phyloP scores from a whole-genome alignment of 2,113 vertebrate species.

The Mirza zaza region DNA sequence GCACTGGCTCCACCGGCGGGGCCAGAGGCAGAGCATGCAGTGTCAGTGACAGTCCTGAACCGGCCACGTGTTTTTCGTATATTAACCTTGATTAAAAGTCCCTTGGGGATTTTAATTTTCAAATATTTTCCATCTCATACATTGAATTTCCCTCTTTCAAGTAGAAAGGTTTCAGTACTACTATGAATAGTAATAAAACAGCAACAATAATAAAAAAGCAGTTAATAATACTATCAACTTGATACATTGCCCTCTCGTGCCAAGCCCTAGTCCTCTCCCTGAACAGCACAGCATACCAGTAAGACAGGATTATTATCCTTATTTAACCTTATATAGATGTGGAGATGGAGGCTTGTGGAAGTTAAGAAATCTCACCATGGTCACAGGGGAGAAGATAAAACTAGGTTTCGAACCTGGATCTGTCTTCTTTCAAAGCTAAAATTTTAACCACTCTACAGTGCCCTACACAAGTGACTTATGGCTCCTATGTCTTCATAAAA shows the following conservation, averaged over 20 bases:
- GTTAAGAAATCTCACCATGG: not conserved
- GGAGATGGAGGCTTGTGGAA: not conserved
- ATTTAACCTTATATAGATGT: not conserved
- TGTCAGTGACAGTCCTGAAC: not conserved
- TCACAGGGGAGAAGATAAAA: not conserved
- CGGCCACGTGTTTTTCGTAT: not conserved
- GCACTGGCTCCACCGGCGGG: not conserved
- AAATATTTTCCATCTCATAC: not conserved
- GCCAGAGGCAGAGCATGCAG: not conserved
- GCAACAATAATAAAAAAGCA: not conserved
- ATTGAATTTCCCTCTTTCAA: not conserved
- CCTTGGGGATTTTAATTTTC: not conserved
- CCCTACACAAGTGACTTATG: not conserved
- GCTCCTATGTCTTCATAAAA: not conserved
- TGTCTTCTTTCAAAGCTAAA: not conserved
- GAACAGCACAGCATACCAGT: not conserved
- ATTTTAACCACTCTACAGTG: not conserved
- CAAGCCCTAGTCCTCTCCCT: not conserved
- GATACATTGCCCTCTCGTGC: not conserved
- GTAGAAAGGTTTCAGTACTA: not conserved
- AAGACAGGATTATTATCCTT: not conserved
- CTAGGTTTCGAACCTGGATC: not conserved
- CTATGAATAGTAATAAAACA: not conserved
- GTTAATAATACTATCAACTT: not conserved
- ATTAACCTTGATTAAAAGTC: not conserved